Evolutionary conservation across 1,140 invertebrate species (phyloP).

Genomic region (Pectinophora gossypiella): DNA sequence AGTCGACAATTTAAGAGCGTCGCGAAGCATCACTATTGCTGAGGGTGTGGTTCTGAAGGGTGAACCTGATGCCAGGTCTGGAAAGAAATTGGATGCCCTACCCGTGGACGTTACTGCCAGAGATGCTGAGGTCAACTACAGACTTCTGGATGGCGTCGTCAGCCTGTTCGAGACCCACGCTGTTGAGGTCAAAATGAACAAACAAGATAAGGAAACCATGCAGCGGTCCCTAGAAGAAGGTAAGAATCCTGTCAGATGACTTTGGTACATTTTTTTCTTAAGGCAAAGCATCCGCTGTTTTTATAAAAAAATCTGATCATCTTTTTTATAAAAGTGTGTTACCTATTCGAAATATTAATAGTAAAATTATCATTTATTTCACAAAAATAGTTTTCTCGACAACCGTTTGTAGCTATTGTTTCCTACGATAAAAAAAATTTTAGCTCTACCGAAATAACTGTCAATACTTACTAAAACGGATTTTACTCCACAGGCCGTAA

Average conservation of each 20-base stretch:
- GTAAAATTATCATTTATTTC: no score
- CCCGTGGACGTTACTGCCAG: conserved; percentile 54
- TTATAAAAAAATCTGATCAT: no score
- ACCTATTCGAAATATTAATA: no score
- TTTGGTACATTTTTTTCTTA: no score
- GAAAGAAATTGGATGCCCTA: conserved; percentile 48
- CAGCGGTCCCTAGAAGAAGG: conserved; percentile 67
- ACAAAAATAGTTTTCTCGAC: no score
- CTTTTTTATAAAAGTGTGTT: no score
- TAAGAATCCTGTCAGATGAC: no score
- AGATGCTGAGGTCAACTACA: conserved; percentile 62
- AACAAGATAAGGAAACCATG: conserved; percentile 56
- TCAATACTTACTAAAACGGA: no score
- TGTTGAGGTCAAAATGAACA: conserved; percentile 62
- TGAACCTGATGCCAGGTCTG: conserved; percentile 37
- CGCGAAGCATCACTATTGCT: conserved; percentile 47
- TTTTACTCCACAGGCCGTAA: conserved; percentile 45
- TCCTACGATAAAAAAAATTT: no score
- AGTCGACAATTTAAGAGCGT: conserved; percentile 55
- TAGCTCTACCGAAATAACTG: no score
- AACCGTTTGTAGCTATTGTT: conserved; percentile 3
- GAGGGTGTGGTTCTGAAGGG: conserved; percentile 57
- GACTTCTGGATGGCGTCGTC: conserved; percentile 59
- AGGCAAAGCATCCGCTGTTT: no score
- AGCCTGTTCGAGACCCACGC: conserved; percentile 62